A percentile compares a stretch with the other conserved stretches of the same genome.
phyloP scores from a whole-genome alignment of 2,113 vertebrate species.

The Dascyllus trimaculatus region DNA sequence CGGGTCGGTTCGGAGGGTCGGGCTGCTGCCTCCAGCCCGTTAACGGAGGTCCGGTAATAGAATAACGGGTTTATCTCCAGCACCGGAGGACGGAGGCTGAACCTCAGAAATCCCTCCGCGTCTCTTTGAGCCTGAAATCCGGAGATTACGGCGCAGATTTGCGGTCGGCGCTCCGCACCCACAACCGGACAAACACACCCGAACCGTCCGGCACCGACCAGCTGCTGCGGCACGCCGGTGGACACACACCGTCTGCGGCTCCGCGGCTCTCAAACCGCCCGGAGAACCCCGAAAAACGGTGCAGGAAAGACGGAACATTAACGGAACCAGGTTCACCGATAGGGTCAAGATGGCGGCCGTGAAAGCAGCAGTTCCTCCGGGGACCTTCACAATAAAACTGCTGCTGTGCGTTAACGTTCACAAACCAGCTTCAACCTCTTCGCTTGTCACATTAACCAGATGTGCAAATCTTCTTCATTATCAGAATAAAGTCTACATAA shows the following conservation, averaged over 20 bases:
- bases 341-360: not conserved
- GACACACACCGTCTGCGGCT: constrained; percentile 5
- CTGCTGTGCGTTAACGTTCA: not conserved
- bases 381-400: constrained; percentile 49
- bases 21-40: too few relatives aligned
- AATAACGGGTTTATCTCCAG: not conserved
- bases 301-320: constrained; percentile 18
- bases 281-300: not conserved
- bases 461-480: too few relatives aligned
- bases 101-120: constrained; percentile 37
- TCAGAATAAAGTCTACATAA: too few relatives aligned
- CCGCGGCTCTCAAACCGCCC: not conserved
- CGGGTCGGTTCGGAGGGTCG: too few relatives aligned
- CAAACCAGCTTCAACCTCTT: too few relatives aligned
- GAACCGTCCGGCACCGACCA: not conserved
- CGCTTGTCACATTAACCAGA: too few relatives aligned
- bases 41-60: not conserved
- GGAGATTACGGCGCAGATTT: constrained; percentile 54
- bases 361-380: not conserved
- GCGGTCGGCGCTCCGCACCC: constrained; percentile 2
- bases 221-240: not conserved
- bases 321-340: constrained; percentile 36
- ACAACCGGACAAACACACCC: not conserved
- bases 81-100: not conserved
- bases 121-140: constrained; percentile 40